Conservation (phyloP, 2,113 vertebrate genomes). For the Lepus europaeus region DNA sequence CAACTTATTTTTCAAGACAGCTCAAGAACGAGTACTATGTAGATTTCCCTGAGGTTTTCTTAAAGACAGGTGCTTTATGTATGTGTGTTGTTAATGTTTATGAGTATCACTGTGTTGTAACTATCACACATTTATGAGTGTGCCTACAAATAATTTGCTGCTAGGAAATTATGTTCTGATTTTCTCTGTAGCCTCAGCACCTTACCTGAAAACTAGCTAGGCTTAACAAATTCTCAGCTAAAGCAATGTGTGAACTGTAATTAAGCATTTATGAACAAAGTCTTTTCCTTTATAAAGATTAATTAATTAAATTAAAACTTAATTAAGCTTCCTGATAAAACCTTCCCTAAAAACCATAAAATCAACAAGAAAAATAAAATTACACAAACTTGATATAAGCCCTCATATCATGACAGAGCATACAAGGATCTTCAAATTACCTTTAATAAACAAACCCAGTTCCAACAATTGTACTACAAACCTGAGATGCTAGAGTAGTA, state of each 20-base stretch:
- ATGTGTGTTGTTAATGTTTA: neutral
- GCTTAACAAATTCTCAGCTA: neutral
- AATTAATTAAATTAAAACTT: neutral
- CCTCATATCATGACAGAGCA: neutral
- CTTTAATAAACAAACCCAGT: neutral
- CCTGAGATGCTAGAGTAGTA: neutral
- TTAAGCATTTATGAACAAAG: neutral
- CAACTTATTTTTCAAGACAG: constrained; percentile 8
- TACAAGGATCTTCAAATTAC: neutral
- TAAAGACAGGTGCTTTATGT: neutral
- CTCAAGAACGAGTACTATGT: neutral
- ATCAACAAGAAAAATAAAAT: neutral
- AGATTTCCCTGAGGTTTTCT: neutral
- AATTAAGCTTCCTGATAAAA: neutral
- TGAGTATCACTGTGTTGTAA: neutral
- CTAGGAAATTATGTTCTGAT: neutral
- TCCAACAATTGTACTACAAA: neutral
- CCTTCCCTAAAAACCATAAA: neutral
- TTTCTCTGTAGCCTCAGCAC: neutral
- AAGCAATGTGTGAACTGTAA: neutral
- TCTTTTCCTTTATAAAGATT: neutral
- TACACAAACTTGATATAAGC: neutral
- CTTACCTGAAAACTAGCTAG: neutral
- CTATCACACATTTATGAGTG: neutral
- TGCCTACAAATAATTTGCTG: neutral